phyloP scores from a whole-genome alignment of 1,140 invertebrate species.

The Pygmarrhopalites habei region DNA sequence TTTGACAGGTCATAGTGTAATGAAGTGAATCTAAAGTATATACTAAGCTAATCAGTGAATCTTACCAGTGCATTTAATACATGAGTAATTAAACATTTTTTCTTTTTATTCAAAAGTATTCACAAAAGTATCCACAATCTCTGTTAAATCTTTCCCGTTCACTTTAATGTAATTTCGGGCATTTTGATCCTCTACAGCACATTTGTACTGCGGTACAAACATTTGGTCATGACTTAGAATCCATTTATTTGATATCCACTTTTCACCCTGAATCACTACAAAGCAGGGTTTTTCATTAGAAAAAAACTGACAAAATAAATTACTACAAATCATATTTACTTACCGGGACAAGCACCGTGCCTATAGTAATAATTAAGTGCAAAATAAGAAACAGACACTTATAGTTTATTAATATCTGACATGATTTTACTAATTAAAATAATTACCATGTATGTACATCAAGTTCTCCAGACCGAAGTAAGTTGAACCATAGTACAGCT shows the following conservation, averaged over 20 bases:
- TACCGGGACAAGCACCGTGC: not conserved
- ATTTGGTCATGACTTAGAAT: not conserved
- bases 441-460: not conserved
- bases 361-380: not conserved
- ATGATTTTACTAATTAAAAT: not conserved
- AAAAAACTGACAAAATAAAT: not conserved
- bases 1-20: not conserved
- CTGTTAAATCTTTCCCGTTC: too few species aligned
- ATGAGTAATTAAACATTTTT: not conserved
- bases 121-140: too few species aligned
- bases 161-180: not conserved
- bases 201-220: not conserved
- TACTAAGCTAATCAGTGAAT: too few species aligned
- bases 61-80: too few species aligned
- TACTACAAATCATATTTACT: not conserved
- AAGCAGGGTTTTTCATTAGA: not conserved
- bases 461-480: not conserved
- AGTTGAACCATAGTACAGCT: constrained; percentile 1
- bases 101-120: too few species aligned
- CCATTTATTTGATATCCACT: constrained; percentile 6
- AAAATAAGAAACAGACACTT: not conserved
- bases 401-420: not conserved
- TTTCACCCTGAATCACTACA: not conserved
- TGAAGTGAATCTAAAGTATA: too few species aligned
- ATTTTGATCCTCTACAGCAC: not conserved